Percentiles rank a stretch among this genome's conserved stretches.
Conservation (phyloP, 2,113 vertebrate species). For the Cynoglossus semilaevis region DNA sequence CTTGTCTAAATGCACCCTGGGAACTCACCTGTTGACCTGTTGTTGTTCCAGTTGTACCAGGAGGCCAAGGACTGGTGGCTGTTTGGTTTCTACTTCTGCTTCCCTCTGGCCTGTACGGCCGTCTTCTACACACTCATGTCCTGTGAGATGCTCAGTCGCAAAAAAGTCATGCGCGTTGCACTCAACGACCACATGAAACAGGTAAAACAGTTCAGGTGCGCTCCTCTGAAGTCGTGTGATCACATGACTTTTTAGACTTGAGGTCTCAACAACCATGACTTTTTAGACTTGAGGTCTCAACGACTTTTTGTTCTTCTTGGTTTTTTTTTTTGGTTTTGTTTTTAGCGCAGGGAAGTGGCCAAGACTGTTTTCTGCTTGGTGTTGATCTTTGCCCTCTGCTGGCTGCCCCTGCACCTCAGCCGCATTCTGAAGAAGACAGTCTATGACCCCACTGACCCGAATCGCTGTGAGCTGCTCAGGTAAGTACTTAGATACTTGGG, state of each 20-base stretch:
- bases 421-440: slow-evolving; percentile 88
- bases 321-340: slow-evolving; percentile 12
- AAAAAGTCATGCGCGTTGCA: slow-evolving; percentile 86
- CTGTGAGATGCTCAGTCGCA: slow-evolving; percentile 88
- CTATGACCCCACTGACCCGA: slow-evolving; percentile 80
- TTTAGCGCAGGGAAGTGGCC: slow-evolving; percentile 86
- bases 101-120: slow-evolving; percentile 85
- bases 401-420: slow-evolving; percentile 90
- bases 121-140: slow-evolving; percentile 92
- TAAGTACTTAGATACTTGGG: slow-evolving; percentile 36
- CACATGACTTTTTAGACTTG: neutral
- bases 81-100: slow-evolving; percentile 89
- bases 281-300: neutral
- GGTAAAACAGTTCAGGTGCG: slow-evolving; percentile 60
- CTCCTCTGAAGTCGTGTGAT: neutral
- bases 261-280: neutral
- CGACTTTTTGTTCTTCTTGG: slow-evolving; percentile 7
- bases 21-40: neutral
- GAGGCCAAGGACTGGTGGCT: slow-evolving; percentile 90
- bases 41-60: slow-evolving; percentile 79
- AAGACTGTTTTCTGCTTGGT: slow-evolving; percentile 92
- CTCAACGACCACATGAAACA: slow-evolving; percentile 93
- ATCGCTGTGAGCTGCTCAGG: slow-evolving; percentile 90
- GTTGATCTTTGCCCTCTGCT: slow-evolving; percentile 89
- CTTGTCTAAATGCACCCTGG: too few species aligned